Conservation (phyloP, 2,888 invertebrate genomes). For the Eumacrocentrus americanus region DNA sequence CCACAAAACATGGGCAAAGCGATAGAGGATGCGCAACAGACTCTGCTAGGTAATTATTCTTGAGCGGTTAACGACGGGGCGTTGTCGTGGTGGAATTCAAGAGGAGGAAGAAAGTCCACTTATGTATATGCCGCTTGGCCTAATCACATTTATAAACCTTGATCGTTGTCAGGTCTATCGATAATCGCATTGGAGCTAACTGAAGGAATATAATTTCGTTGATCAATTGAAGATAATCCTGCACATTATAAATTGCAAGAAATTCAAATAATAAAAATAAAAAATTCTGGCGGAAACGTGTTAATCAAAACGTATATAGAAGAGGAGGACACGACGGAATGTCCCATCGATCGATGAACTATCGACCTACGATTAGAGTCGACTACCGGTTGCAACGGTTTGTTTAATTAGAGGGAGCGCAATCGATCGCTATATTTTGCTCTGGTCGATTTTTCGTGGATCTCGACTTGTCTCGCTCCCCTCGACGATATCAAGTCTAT, state of each 20-base stretch:
- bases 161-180: too few relatives aligned
- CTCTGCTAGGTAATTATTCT: slow-evolving; percentile 46
- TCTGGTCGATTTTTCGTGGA: slow-evolving; percentile 7
- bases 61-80: slow-evolving; percentile 44
- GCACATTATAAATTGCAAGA: neutral
- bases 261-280: neutral
- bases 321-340: neutral
- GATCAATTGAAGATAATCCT: neutral
- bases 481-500: slow-evolving; percentile 31
- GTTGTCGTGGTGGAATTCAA: slow-evolving; percentile 33
- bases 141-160: too few relatives aligned
- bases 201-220: neutral
- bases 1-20: slow-evolving; percentile 41
- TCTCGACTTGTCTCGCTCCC: slow-evolving; percentile 20
- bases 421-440: neutral
- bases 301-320: neutral
- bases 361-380: slow-evolving; percentile 14
- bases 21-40: slow-evolving; percentile 1
- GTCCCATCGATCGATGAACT: slow-evolving; percentile 13
- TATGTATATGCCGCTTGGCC: too few relatives aligned
- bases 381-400: slow-evolving; percentile 10
- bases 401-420: slow-evolving; percentile 20
- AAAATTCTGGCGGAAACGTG: neutral
- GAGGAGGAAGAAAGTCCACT: slow-evolving; percentile 11
- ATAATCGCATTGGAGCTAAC: slow-evolving; percentile 8